phyloP scores from a whole-genome alignment of 2,888 invertebrate species.

The Epistrophella euchroma region DNA sequence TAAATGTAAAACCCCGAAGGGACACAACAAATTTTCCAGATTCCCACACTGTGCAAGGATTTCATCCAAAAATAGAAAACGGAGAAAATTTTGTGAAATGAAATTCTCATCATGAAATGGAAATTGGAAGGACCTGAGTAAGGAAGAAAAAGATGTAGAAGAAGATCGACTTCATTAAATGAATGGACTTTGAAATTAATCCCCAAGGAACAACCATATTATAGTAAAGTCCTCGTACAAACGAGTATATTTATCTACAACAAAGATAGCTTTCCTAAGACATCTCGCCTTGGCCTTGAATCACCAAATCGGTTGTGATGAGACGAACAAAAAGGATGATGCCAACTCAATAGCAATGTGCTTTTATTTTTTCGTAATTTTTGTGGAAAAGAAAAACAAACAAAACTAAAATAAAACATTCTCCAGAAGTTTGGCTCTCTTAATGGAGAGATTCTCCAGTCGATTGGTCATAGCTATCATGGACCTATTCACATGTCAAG shows the following conservation, averaged over 20 bases:
- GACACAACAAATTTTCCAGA: conserved; percentile 46
- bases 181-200: conserved; percentile 72
- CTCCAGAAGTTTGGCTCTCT: conserved; percentile 6
- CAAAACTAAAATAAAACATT: not conserved
- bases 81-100: conserved; percentile 29
- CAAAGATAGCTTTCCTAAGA: conserved; percentile 20
- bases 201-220: conserved; percentile 51
- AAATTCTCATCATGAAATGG: conserved; percentile 65
- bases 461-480: conserved; percentile 69
- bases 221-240: conserved; percentile 40
- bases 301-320: conserved; percentile 66
- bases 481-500: conserved; percentile 68
- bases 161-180: conserved; percentile 70
- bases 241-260: not conserved
- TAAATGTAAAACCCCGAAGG: conserved; percentile 58
- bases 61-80: conserved; percentile 51
- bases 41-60: conserved; percentile 44
- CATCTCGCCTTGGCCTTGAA: conserved; percentile 69
- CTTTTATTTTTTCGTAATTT: conserved; percentile 12
- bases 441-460: conserved; percentile 64
- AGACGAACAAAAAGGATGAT: conserved; percentile 18
- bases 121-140: conserved; percentile 16
- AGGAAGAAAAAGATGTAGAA: not conserved
- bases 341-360: conserved; percentile 35
- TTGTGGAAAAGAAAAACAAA: not conserved